Conservation (phyloP, 1,140 invertebrate genomes). For the Heterodera carotae region DNA sequence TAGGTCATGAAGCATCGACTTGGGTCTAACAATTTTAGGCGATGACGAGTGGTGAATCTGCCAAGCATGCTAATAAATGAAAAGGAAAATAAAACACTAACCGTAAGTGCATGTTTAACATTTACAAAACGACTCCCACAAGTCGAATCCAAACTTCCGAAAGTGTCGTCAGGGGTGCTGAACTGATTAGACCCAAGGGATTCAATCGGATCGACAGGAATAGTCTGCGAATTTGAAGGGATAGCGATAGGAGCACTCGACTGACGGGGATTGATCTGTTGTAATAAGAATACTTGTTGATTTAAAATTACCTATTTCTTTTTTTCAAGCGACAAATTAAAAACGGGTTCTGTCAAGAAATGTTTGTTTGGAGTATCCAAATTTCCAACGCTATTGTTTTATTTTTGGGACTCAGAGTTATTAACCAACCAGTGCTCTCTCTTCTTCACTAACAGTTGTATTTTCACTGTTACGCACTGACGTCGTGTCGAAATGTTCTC, state of each 20-base stretch:
- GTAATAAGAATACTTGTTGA: too few species aligned
- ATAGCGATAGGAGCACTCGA: conserved; percentile 25
- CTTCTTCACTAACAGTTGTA: conserved; percentile 2
- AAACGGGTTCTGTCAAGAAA: too few species aligned
- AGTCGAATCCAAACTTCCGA: conserved; percentile 31
- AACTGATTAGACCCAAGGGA: conserved; percentile 36
- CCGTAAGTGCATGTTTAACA: conserved; percentile 20
- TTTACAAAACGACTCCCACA: conserved; percentile 14
- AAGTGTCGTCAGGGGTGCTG: conserved; percentile 41
- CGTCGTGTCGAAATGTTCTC: conserved; percentile 8
- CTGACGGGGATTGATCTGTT: too few species aligned
- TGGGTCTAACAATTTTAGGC: conserved; percentile 31
- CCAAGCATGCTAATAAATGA: conserved; percentile 10
- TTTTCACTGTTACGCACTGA: neutral
- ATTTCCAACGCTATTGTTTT: too few species aligned
- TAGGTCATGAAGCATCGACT: neutral
- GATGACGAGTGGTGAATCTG: neutral
- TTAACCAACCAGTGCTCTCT: too few species aligned
- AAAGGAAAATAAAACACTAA: neutral
- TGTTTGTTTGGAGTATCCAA: too few species aligned
- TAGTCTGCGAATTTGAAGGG: conserved; percentile 16
- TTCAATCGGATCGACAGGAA: conserved; percentile 4
- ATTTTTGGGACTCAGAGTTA: too few species aligned
- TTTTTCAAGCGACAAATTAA: too few species aligned
- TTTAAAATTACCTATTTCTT: too few species aligned